phyloP scores from a whole-genome alignment of 2,888 invertebrate genomes.

The Xylophagus ater region DNA sequence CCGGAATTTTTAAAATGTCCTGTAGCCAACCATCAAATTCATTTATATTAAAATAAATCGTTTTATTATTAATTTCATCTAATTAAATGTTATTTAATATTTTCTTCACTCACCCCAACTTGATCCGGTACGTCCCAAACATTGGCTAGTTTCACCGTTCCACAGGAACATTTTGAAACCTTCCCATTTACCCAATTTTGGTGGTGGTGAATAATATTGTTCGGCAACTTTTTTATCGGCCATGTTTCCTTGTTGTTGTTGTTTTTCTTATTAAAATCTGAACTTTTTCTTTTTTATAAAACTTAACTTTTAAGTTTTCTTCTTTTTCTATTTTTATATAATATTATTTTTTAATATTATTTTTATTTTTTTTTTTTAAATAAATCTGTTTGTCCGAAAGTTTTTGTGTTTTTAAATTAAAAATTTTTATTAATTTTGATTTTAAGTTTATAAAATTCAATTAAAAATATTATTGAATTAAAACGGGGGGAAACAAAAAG shows the following conservation, averaged over 20 bases:
- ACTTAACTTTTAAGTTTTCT: conserved; percentile 6
- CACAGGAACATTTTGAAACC: conserved; percentile 74
- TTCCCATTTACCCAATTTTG: conserved; percentile 76
- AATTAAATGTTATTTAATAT: background rate
- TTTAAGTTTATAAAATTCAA: too few relatives aligned
- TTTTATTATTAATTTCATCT: too few relatives aligned
- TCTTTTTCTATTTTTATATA: too few relatives aligned
- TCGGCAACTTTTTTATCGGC: conserved; percentile 67
- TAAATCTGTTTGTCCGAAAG: too few relatives aligned
- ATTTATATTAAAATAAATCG: too few relatives aligned
- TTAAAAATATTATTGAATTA: too few relatives aligned
- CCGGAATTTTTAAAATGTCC: too few relatives aligned
- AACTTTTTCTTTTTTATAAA: conserved; percentile 11
- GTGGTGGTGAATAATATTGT: conserved; percentile 70
- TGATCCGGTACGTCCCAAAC: conserved; percentile 80
- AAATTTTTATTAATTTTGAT: too few relatives aligned
- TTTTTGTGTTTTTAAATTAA: too few relatives aligned
- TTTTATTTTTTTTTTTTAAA: conserved; percentile 13
- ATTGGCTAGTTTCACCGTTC: conserved; percentile 85
- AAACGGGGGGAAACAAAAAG: too few relatives aligned
- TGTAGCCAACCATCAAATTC: too few relatives aligned
- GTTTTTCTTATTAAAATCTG: conserved; percentile 14
- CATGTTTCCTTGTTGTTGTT: conserved; percentile 46
- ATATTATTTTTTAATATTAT: conserved; percentile 6
- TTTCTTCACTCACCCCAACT: conserved; percentile 85